These are phyloP conservation scores for Platycheirus rosarum DNA, from an alignment of 2,888 invertebrate species.

Conservation along the genomic window DNA sequence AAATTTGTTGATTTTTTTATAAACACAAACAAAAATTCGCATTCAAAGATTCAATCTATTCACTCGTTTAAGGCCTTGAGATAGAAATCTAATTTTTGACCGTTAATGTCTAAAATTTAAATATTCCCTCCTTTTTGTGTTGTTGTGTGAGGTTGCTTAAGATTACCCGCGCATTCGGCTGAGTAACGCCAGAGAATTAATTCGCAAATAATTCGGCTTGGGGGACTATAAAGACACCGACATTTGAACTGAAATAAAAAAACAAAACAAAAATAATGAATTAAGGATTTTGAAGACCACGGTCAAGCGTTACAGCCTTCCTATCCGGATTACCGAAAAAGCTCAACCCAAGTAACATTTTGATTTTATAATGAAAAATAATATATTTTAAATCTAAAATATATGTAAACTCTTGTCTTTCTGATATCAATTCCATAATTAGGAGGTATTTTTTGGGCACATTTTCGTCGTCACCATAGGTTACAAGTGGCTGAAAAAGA, in stretches of 20 bases:
- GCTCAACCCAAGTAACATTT: too few relatives aligned
- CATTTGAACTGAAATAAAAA: constrained; percentile 12
- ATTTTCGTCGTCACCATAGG: not conserved
- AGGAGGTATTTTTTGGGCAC: not conserved
- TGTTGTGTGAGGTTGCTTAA: constrained; percentile 8
- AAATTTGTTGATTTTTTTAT: not conserved
- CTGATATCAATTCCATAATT: not conserved
- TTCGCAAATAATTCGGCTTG: constrained; percentile 44
- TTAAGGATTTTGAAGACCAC: constrained; percentile 27
- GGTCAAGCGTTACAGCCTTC: constrained; percentile 53
- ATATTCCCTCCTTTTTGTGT: constrained; percentile 27
- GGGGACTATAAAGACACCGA: constrained; percentile 21
- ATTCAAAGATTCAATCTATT: constrained; percentile 28
- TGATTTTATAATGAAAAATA: not conserved
- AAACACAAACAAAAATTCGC: not conserved
- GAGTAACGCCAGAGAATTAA: constrained; percentile 50
- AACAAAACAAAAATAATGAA: constrained; percentile 26
- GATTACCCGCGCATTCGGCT: constrained; percentile 18
- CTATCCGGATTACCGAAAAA: not conserved
- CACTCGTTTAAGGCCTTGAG: constrained; percentile 41
- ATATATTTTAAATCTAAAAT: constrained; percentile 12
- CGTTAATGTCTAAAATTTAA: constrained; percentile 63
- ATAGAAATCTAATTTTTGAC: constrained; percentile 60
- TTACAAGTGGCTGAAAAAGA: too few relatives aligned
- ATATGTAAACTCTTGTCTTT: constrained; percentile 3